Percentiles rank a stretch among this genome's conserved stretches.
phyloP scores from a whole-genome alignment of 2,888 invertebrate genomes.

The Hydrotaea cyrtoneurina region DNA sequence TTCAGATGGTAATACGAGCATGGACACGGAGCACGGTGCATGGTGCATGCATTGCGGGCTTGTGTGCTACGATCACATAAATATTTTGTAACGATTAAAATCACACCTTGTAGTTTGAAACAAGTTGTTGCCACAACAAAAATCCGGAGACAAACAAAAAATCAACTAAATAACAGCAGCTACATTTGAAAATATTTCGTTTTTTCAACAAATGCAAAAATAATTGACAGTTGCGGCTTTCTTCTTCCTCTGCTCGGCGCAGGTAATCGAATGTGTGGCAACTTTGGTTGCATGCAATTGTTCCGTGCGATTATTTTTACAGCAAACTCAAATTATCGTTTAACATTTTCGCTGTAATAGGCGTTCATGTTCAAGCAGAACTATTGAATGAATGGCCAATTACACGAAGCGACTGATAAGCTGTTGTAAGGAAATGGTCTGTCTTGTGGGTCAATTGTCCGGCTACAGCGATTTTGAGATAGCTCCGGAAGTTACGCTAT shows the following conservation, averaged over 20 bases:
- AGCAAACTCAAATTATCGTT: too few relatives aligned
- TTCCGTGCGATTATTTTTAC: too few relatives aligned
- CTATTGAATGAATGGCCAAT: too few relatives aligned
- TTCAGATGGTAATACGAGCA: constrained; percentile 17
- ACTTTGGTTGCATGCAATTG: background rate
- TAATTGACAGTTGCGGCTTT: constrained; percentile 52
- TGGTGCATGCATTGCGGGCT: background rate
- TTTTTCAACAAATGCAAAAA: constrained; percentile 42
- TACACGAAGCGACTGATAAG: too few relatives aligned
- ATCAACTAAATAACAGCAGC: too few relatives aligned
- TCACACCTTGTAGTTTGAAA: constrained; percentile 61
- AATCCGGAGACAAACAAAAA: too few relatives aligned
- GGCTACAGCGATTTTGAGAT: too few relatives aligned
- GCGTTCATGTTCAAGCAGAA: too few relatives aligned
- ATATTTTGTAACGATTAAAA: constrained; percentile 59
- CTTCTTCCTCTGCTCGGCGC: background rate
- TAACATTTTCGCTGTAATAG: too few relatives aligned
- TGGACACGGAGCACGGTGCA: background rate
- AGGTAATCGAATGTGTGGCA: background rate
- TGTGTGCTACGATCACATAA: constrained; percentile 34
- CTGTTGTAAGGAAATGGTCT: too few relatives aligned
- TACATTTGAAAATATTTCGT: constrained; percentile 20
- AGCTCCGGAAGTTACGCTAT: too few relatives aligned
- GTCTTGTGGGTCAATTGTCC: too few relatives aligned
- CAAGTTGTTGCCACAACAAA: constrained; percentile 28